Conservation (phyloP, 2,797 vertebrate species). For the Bradypodion ventrale region DNA sequence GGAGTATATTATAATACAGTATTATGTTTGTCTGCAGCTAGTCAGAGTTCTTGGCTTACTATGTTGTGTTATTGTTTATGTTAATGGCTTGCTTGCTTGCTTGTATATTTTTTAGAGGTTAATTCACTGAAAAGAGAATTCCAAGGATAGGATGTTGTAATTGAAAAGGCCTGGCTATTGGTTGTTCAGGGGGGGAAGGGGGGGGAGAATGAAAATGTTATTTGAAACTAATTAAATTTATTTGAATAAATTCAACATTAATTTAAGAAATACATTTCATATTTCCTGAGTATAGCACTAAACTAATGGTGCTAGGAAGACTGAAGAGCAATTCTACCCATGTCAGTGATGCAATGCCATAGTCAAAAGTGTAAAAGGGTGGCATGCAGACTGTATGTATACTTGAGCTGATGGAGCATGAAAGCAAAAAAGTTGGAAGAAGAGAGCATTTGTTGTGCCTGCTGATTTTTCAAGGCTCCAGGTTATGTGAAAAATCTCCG, state of each 20-base stretch:
- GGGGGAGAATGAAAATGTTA: background rate
- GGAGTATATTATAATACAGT: no score
- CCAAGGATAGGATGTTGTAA: background rate
- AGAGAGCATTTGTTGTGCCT: background rate
- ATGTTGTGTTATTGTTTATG: no score
- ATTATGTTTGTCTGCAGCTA: no score
- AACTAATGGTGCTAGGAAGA: background rate
- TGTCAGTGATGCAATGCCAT: fast-evolving
- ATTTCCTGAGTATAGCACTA: background rate
- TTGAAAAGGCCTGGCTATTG: background rate
- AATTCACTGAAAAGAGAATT: background rate
- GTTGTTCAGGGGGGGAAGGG: background rate
- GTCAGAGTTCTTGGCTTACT: no score
- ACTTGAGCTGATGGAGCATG: no score
- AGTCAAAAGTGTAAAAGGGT: slow-evolving; percentile 9
- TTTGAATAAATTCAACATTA: no score
- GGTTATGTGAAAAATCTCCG: background rate
- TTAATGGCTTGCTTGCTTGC: no score
- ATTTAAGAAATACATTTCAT: no score
- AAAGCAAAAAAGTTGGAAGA: background rate
- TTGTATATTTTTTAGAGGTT: no score
- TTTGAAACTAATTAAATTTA: no score
- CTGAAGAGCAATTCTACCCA: background rate
- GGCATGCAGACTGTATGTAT: slow-evolving; percentile 24
- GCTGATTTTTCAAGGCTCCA: background rate